A percentile compares a stretch with the other conserved stretches of the same genome.
Conservation (phyloP, 2,888 invertebrate genomes). For the Dyspetes luteomarginatus region DNA sequence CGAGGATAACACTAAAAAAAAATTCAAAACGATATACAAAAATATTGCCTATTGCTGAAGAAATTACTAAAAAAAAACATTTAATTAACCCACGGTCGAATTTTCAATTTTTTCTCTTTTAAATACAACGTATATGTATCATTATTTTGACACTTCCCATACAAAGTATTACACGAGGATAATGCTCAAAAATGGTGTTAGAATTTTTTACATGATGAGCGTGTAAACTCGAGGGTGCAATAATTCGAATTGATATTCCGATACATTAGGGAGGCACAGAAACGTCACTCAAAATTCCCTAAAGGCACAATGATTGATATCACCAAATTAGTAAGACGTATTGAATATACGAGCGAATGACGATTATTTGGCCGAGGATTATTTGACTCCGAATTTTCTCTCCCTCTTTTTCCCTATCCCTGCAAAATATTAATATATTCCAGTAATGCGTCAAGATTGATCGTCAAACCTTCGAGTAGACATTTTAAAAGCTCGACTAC, state of each 20-base stretch:
- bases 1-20: no score
- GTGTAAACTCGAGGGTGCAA: conserved; percentile 29
- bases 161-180: neutral
- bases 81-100: neutral
- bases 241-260: conserved; percentile 10
- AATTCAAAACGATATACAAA: no score
- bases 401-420: neutral
- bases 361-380: conserved; percentile 22
- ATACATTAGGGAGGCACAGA: neutral
- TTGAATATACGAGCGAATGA: conserved; percentile 1
- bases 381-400: conserved; percentile 10
- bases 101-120: neutral
- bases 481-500: neutral
- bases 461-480: neutral
- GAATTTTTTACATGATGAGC: neutral
- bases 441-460: neutral
- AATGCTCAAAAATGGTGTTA: neutral
- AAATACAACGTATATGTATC: neutral
- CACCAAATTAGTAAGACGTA: conserved; percentile 33
- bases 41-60: no score
- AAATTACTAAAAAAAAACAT: neutral
- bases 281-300: neutral
- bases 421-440: neutral
- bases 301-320: conserved; percentile 31
- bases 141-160: neutral